These are phyloP conservation scores for Amphipyra berbera DNA, from an alignment of 2,888 invertebrate genomes.

Conservation along the genomic window DNA sequence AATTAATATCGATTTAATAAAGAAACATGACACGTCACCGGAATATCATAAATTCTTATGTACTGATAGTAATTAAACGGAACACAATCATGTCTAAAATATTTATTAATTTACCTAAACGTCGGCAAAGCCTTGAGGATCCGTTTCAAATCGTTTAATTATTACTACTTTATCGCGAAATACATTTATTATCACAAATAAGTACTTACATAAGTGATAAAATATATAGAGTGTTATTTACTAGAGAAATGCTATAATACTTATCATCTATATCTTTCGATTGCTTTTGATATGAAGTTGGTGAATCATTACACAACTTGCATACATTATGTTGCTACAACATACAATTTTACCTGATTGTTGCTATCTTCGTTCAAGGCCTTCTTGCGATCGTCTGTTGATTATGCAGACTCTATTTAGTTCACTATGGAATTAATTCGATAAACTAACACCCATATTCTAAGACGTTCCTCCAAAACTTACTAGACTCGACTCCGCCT, in stretches of 20 bases:
- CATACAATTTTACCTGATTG: conserved; percentile 18
- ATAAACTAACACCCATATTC: too few species aligned
- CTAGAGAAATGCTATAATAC: conserved; percentile 41
- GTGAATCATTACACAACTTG: conserved; percentile 33
- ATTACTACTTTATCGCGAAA: conserved; percentile 51
- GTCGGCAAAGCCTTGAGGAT: conserved; percentile 56
- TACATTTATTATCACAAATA: conserved; percentile 49
- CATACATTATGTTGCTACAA: conserved; percentile 22
- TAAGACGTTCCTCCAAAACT: too few species aligned
- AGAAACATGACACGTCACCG: too few species aligned
- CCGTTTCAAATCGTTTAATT: conserved; percentile 57
- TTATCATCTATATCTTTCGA: conserved; percentile 42
- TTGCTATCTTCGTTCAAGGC: conserved; percentile 24
- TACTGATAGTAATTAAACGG: neutral
- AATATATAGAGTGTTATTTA: conserved; percentile 39
- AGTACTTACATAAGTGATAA: conserved; percentile 52
- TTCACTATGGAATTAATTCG: too few species aligned
- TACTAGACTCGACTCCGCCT: too few species aligned
- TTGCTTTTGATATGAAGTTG: conserved; percentile 25
- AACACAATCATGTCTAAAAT: conserved; percentile 8
- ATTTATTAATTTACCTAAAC: conserved; percentile 25
- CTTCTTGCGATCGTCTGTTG: conserved; percentile 3
- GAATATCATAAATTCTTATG: too few species aligned
- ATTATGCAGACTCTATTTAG: neutral
- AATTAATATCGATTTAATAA: too few species aligned